Conservation (phyloP, 2,113 vertebrate species). For the Narcine bancroftii region DNA sequence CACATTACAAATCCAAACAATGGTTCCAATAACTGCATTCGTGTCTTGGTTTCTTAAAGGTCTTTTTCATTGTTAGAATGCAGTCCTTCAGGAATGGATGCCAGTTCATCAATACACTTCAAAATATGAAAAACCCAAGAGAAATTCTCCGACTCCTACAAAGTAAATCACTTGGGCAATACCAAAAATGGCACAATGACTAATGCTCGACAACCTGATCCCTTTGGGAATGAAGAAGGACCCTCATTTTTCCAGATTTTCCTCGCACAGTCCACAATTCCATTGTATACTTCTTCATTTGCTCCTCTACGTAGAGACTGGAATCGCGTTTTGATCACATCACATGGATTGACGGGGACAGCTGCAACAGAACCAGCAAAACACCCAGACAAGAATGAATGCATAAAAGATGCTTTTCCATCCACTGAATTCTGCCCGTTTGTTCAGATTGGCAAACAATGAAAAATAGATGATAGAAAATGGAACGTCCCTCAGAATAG, state of each 20-base stretch:
- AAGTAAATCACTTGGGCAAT: constrained; percentile 71
- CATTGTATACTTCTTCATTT: constrained; percentile 65
- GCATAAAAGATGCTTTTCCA: constrained; percentile 60
- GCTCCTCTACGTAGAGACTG: constrained; percentile 64
- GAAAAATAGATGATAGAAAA: constrained; percentile 72
- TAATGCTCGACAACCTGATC: constrained; percentile 63
- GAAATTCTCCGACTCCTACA: constrained; percentile 63
- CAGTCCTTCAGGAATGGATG: constrained; percentile 31
- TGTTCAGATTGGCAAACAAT: constrained; percentile 66
- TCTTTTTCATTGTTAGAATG: neutral
- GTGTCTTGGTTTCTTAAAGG: constrained; percentile 12
- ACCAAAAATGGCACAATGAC: constrained; percentile 71
- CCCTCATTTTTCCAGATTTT: constrained; percentile 67
- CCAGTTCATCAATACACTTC: neutral
- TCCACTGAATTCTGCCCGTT: constrained; percentile 51
- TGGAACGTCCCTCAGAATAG: constrained; percentile 70
- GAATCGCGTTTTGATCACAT: constrained; percentile 70
- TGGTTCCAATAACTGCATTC: neutral
- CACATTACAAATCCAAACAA: neutral
- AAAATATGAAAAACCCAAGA: constrained; percentile 58
- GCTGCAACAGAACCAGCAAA: constrained; percentile 56
- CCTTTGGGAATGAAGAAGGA: constrained; percentile 63
- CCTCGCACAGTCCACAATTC: constrained; percentile 66
- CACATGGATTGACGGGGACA: constrained; percentile 66
- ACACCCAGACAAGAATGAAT: constrained; percentile 66